Conservation (phyloP, 1,140 invertebrate species). For the Listronotus bonariensis region DNA sequence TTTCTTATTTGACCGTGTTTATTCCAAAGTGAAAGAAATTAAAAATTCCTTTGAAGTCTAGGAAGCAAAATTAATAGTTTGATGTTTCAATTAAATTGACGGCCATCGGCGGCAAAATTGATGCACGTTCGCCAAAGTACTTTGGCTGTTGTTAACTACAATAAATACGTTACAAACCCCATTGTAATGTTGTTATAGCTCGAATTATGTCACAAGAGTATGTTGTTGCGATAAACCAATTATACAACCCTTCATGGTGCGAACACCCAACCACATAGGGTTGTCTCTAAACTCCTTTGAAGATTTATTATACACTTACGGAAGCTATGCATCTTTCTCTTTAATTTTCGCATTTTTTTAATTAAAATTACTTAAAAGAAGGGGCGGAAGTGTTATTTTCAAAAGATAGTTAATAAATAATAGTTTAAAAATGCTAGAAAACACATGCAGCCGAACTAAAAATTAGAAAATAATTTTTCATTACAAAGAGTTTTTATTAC, state of each 20-base stretch:
- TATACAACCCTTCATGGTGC: conserved; percentile 45
- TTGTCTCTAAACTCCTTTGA: conserved; percentile 1
- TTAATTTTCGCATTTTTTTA: too few species aligned
- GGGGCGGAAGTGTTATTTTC: too few species aligned
- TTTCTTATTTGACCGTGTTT: too few species aligned
- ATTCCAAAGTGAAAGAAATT: too few species aligned
- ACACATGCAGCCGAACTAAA: too few species aligned
- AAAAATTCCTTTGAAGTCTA: too few species aligned
- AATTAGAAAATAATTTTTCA: too few species aligned
- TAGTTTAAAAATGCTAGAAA: too few species aligned
- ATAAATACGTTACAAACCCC: conserved; percentile 42
- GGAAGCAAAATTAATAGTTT: conserved; percentile 14
- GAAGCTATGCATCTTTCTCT: too few species aligned
- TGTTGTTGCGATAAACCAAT: conserved; percentile 49
- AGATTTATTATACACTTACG: not conserved
- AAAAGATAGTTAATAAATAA: too few species aligned
- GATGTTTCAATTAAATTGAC: conserved; percentile 13
- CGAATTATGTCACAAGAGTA: conserved; percentile 38
- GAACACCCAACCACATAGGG: conserved; percentile 29
- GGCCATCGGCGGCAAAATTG: conserved; percentile 5
- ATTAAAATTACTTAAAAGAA: too few species aligned
- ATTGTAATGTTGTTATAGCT: conserved; percentile 37
- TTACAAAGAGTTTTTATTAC: too few species aligned
- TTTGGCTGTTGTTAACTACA: conserved; percentile 43
- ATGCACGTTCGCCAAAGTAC: conserved; percentile 30